Conservation (phyloP, 2,113 vertebrate genomes). For the Phaethon lepturus region DNA sequence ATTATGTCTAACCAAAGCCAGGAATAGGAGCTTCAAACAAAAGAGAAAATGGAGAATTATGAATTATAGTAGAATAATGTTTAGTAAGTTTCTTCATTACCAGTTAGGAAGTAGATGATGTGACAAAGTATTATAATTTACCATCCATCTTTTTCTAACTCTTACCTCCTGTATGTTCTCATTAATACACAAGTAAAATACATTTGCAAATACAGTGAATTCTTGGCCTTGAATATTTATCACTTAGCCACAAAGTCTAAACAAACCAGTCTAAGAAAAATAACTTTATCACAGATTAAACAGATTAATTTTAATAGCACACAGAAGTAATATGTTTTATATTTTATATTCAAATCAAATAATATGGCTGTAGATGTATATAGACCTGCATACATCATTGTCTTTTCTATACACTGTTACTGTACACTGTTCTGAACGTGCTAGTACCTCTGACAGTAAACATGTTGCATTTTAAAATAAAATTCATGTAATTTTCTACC, state of each 20-base stretch:
- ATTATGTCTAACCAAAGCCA: not conserved
- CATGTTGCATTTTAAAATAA: not conserved
- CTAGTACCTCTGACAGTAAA: not conserved
- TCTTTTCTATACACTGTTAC: not conserved
- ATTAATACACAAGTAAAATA: not conserved
- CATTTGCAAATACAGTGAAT: not conserved
- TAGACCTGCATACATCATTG: not conserved
- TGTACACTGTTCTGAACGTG: not conserved
- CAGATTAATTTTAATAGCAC: not conserved
- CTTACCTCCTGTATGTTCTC: not conserved
- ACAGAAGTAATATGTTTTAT: not conserved
- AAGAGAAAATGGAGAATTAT: not conserved
- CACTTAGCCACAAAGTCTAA: not conserved
- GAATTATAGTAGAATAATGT: not conserved
- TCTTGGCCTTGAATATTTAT: not conserved
- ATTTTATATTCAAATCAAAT: not conserved
- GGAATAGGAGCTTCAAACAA: not conserved
- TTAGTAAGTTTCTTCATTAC: not conserved
- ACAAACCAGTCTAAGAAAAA: not conserved
- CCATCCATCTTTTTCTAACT: not conserved
- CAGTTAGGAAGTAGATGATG: not conserved
- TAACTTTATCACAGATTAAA: not conserved
- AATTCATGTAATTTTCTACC: not conserved
- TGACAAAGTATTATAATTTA: not conserved
- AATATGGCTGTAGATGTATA: not conserved